These are phyloP conservation scores for Colostygia pectinataria DNA, from an alignment of 2,888 invertebrate species.

Conservation along the genomic window DNA sequence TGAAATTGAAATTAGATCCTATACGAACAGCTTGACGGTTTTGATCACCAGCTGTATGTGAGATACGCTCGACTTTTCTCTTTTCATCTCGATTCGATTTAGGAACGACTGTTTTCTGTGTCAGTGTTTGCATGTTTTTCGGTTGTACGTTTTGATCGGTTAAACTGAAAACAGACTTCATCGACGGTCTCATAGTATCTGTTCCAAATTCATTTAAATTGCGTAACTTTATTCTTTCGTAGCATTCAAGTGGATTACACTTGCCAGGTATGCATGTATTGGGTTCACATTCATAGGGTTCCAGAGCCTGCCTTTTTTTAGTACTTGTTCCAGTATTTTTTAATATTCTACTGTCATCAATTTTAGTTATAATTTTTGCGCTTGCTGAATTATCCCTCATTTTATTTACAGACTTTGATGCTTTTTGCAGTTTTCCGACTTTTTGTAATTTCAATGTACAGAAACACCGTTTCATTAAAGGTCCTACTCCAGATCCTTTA, in stretches of 20 bases:
- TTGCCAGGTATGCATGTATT: conserved; percentile 43
- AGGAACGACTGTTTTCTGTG: neutral
- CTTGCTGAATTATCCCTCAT: conserved; percentile 5
- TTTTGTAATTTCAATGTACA: conserved; percentile 46
- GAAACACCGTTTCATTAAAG: conserved; percentile 41
- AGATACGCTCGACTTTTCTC: conserved; percentile 5
- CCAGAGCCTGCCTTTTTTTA: conserved; percentile 23
- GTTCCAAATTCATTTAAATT: conserved; percentile 22
- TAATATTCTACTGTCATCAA: conserved; percentile 9
- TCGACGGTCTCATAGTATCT: conserved; percentile 11
- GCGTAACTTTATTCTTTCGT: conserved; percentile 39
- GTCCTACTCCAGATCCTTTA: conserved; percentile 25
- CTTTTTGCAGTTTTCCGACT: conserved; percentile 18
- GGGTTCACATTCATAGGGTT: conserved; percentile 51
- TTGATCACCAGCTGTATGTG: conserved; percentile 1
- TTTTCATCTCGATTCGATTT: neutral
- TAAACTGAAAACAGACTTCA: conserved; percentile 20
- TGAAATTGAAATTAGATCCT: conserved; percentile 36
- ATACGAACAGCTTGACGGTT: conserved; percentile 28
- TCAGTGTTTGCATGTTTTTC: conserved; percentile 13
- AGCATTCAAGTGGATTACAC: conserved; percentile 46
- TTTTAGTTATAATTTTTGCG: conserved; percentile 6
- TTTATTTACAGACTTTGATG: conserved; percentile 1
- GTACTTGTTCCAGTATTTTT: conserved; percentile 28
- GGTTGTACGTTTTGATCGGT: conserved; percentile 1